Conservation (phyloP, 1,140 invertebrate species). For the Lasioglossum albipes region DNA sequence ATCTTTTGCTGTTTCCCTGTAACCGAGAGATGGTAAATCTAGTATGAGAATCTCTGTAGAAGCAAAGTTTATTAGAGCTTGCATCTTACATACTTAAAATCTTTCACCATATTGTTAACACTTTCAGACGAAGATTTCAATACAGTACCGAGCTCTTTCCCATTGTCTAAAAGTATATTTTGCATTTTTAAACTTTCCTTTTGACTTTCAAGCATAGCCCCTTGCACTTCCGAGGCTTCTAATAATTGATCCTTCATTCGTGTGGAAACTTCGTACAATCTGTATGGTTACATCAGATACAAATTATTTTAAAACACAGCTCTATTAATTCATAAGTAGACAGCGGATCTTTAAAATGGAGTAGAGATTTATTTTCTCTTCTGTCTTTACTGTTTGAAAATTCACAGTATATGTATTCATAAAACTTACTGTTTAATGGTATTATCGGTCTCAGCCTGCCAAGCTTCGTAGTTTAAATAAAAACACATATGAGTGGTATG, state of each 20-base stretch:
- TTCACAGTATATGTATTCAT: too few relatives aligned
- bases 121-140: slow-evolving; percentile 72
- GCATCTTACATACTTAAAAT: slow-evolving; percentile 75
- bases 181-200: slow-evolving; percentile 72
- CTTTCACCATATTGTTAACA: slow-evolving; percentile 79
- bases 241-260: slow-evolving; percentile 81
- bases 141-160: slow-evolving; percentile 69
- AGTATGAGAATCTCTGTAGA: too few relatives aligned
- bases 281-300: slow-evolving; percentile 46
- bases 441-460: slow-evolving; percentile 84
- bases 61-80: too few relatives aligned
- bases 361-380: too few relatives aligned
- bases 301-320: slow-evolving; percentile 27
- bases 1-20: slow-evolving; percentile 79
- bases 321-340: not conserved
- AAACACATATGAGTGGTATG: slow-evolving; percentile 86
- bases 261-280: slow-evolving; percentile 78
- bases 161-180: slow-evolving; percentile 70
- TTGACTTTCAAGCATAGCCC: slow-evolving; percentile 79
- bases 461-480: slow-evolving; percentile 84
- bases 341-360: too few relatives aligned
- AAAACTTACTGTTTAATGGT: slow-evolving; percentile 78
- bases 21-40: slow-evolving; percentile 8
- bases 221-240: slow-evolving; percentile 82
- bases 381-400: too few relatives aligned